Percentiles rank a stretch among this genome's conserved stretches.
Evolutionary conservation across 1,140 invertebrate species (phyloP).

Genomic region (Colletes latitarsis): DNA sequence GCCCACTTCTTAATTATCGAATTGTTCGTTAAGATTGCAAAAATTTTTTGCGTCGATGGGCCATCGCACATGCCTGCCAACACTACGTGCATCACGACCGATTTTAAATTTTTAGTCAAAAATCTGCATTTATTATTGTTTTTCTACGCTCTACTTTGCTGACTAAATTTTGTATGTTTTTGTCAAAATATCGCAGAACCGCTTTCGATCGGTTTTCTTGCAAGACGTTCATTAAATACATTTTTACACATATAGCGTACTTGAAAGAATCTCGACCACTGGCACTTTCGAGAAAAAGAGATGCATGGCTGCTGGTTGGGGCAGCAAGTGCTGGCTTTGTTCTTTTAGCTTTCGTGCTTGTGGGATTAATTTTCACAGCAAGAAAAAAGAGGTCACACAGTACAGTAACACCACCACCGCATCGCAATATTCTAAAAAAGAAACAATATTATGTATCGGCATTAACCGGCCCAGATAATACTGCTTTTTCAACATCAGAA

Average conservation of each 20-base stretch:
- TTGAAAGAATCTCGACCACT: slow-evolving; percentile 85
- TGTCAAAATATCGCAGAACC: too few species aligned
- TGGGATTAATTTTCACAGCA: slow-evolving; percentile 83
- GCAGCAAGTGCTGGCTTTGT: slow-evolving; percentile 84
- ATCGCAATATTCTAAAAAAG: slow-evolving; percentile 71
- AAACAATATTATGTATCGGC: slow-evolving; percentile 68
- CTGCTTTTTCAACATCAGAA: slow-evolving; percentile 73
- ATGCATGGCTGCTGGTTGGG: slow-evolving; percentile 85
- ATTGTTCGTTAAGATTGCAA: too few species aligned
- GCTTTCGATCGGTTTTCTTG: too few species aligned
- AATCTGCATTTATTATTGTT: too few species aligned
- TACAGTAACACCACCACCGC: slow-evolving; percentile 68
- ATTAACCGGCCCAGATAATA: slow-evolving; percentile 71
- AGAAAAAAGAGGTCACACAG: slow-evolving; percentile 82
- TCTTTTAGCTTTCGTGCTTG: slow-evolving; percentile 84
- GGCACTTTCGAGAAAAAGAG: slow-evolving; percentile 83
- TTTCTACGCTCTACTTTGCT: too few species aligned
- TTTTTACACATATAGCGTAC: slow-evolving; percentile 82
- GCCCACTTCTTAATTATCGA: too few species aligned
- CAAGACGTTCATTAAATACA: neutral
- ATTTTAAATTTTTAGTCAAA: too few species aligned
- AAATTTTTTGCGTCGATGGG: too few species aligned
- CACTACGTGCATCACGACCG: too few species aligned
- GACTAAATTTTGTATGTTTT: too few species aligned
- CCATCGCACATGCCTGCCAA: too few species aligned